Base-by-base conservation (phyloP, 2,797 vertebrate species). In the Sebastes baramenuke region DNA sequence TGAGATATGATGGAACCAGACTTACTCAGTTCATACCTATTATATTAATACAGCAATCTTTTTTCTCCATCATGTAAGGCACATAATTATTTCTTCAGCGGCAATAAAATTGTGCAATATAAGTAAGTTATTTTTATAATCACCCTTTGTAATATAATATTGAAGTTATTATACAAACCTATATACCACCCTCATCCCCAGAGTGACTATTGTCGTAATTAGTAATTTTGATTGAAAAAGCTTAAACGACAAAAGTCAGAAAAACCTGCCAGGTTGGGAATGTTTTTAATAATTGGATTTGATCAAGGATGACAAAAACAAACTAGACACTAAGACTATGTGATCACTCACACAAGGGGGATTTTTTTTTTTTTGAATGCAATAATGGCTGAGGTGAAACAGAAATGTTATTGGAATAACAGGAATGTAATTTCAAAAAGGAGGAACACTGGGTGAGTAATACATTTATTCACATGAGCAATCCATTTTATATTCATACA, bases 201-300 rank as follows among this genome's bases (percentile, higher is more conserved):
- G 38, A 82, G 62, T 27, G 14, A 72, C 10, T 55, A 10, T 18
- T 20, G 11, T 25, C 27, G 38, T 74, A 67, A 67, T 78, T 67
- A 72, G 42, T 22, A 8, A 4, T 38, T 52, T 69, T 46, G 27
- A 74, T 36, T 76, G 20, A 78, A 82, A 79, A 10, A 25, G 24
- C 14, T 73, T 24, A 36, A 60, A 62, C 9, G 62, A 69, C 38
- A 56, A 71, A 38, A 60, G 54, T 56, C 4, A 27, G 16, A 54
- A 30, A 77, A 61, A 30, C 20, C 6, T 27, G 30, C 20, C 49
- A 46, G 29, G 3, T 2, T 58, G 32, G 29, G 71, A 68, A 73
- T 54, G 62, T 62, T 82, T 77, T 42, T 36, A 54, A 74, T 79
- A 66, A 83, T 66, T 75, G 49, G 29, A 79, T 85, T 73, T 75